Evolutionary conservation across 2,888 invertebrate genomes (phyloP).

Genomic region (Amiota mariae): DNA sequence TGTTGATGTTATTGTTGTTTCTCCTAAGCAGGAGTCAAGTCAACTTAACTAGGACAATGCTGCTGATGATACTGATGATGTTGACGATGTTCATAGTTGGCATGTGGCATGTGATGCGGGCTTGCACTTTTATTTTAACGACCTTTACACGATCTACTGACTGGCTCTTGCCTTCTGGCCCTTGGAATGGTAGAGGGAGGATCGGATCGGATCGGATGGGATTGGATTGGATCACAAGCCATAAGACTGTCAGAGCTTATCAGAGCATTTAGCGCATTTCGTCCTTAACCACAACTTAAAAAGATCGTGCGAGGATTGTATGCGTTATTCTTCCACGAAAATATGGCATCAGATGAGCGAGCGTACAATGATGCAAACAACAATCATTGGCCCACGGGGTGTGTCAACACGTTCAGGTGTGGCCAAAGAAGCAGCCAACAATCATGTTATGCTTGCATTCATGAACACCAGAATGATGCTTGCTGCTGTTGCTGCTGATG

Average conservation of each 20-base stretch:
- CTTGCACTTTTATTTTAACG: constrained; percentile 56
- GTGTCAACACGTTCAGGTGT: constrained; percentile 52
- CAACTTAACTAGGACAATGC: not conserved
- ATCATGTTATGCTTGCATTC: not conserved
- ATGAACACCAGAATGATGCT: not conserved
- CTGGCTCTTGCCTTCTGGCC: constrained; percentile 39
- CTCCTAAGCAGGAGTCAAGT: constrained; percentile 1
- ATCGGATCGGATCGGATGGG: not conserved
- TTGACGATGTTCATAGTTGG: constrained; percentile 22
- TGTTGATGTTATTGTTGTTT: not conserved
- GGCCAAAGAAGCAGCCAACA: constrained; percentile 39
- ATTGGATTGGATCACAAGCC: not conserved
- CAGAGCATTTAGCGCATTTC: constrained; percentile 45
- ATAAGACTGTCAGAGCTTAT: constrained; percentile 45
- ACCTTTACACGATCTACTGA: constrained; percentile 56
- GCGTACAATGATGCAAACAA: not conserved
- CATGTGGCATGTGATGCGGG: constrained; percentile 37
- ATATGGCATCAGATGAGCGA: not conserved
- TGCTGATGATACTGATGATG: not conserved
- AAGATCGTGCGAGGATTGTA: constrained; percentile 64
- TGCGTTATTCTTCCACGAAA: constrained; percentile 29
- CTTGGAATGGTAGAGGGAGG: not conserved
- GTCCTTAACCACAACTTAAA: not conserved
- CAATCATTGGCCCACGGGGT: constrained; percentile 47
- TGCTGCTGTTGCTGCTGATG: not conserved